Base-by-base conservation (phyloP, 2,888 invertebrate species). In the Diaphora mendica region DNA sequence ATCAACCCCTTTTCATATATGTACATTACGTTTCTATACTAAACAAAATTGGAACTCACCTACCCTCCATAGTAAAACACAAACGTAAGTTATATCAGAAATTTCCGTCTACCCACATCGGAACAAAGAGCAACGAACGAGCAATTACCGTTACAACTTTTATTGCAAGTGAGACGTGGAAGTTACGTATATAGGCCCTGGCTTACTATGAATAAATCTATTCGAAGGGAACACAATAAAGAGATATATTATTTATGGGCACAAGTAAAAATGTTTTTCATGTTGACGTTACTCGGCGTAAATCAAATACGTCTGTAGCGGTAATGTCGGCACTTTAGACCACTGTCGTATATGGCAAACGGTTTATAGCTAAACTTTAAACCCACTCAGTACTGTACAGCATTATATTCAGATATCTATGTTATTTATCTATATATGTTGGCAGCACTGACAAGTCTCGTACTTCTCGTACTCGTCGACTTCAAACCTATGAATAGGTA, bases 121-220 rank as follows among this genome's bases (percentile, higher is more conserved):
- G 59, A 70, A 70, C 62, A 62, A 66, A 59, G 70, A 66, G 64
- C 26, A 62, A 72, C 68, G 74, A 62, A 73, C 70, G 64, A 75
- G 68, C 80, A 84, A 83, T 84, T 80, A 84, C 79, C 71, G 79
- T 79, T 77, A 77, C 78, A 82, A 82, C 75, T 84, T 83, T 83
- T 84, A 83, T 84, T 80, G 76, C 74, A 64, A 80, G 71, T 71
- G 76, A 77, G 75, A 80, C 74, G 74, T 71, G 77, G 72, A 76
- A 80, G 72, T 80, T 77, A 70, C 75, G 76, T 71, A 82, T 76
- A 79, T 67, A 70, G 78, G 64, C 76, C 75, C 80, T 71, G 79
- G 76, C 79, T 77, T 76, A 80, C 84, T 85, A 89, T 89, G 88
- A 88, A 89, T 88, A 88, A 88, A 89, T 88, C 87, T 84, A 85